Percentiles rank a stretch among this genome's conserved stretches.
phyloP scores from a whole-genome alignment of 2,797 vertebrate species.

The Cuculus canorus region DNA sequence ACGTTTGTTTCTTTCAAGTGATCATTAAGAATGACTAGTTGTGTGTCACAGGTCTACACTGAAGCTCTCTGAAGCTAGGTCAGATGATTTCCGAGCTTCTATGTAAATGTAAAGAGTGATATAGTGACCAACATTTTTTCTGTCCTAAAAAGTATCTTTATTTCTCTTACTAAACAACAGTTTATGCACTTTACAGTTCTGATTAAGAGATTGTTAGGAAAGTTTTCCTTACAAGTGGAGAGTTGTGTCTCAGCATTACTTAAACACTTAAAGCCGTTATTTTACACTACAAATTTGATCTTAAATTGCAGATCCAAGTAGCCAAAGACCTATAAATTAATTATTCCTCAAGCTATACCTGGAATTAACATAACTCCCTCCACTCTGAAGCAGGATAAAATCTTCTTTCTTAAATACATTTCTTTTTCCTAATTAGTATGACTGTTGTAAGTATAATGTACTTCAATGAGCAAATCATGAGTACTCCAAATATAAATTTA shows the following conservation, averaged over 20 bases:
- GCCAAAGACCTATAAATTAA: neutral
- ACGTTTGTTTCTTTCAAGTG: neutral
- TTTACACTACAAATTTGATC: neutral
- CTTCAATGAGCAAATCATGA: neutral
- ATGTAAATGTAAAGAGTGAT: neutral
- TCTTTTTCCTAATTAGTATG: neutral
- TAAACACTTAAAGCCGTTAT: neutral
- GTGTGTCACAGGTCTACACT: neutral
- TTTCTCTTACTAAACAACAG: neutral
- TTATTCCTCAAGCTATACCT: neutral
- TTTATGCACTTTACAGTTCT: neutral
- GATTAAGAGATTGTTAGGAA: neutral
- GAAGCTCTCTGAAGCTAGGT: neutral
- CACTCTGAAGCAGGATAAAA: neutral
- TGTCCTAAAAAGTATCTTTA: neutral
- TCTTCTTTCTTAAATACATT: neutral
- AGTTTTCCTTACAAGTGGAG: neutral
- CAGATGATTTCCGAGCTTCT: neutral
- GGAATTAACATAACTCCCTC: neutral
- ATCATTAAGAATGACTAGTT: neutral
- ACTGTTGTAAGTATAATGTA: neutral
- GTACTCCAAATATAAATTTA: neutral
- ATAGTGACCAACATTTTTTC: accelerated
- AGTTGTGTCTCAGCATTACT: neutral
- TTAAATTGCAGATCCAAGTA: neutral